Evolutionary conservation across 2,888 invertebrate species (phyloP).

Genomic region (Automeris io): DNA sequence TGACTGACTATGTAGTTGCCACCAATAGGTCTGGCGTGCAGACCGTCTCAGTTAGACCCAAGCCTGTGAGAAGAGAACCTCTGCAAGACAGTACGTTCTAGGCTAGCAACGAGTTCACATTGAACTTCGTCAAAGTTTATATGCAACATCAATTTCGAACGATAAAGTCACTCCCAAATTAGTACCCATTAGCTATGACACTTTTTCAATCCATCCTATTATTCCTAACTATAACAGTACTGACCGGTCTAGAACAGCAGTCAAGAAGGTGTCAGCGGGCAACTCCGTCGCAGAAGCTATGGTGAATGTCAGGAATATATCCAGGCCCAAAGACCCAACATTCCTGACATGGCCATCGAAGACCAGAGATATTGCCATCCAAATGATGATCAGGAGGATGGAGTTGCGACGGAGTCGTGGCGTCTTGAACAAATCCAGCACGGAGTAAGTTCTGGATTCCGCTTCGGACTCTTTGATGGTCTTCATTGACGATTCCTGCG

Average conservation of each 20-base stretch:
- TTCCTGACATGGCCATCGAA: constrained; percentile 94
- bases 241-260: constrained; percentile 81
- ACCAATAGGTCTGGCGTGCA: too few species aligned
- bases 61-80: too few species aligned
- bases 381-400: constrained; percentile 86
- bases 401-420: constrained; percentile 86
- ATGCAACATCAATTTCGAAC: too few species aligned
- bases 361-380: constrained; percentile 93
- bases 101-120: too few species aligned
- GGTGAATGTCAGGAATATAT: constrained; percentile 91
- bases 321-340: constrained; percentile 87
- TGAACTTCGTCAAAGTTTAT: too few species aligned
- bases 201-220: too few species aligned
- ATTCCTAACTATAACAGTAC: too few species aligned
- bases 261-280: constrained; percentile 89
- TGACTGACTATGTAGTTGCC: too few species aligned
- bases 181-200: too few species aligned
- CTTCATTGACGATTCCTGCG: constrained; percentile 80
- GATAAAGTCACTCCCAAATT: too few species aligned
- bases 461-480: constrained; percentile 84
- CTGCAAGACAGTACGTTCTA: too few species aligned
- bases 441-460: constrained; percentile 83
- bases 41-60: too few species aligned
- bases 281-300: constrained; percentile 89
- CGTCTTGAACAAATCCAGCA: constrained; percentile 87